phyloP scores from a whole-genome alignment of 2,113 vertebrate genomes.

The Motacilla tschutschensis region DNA sequence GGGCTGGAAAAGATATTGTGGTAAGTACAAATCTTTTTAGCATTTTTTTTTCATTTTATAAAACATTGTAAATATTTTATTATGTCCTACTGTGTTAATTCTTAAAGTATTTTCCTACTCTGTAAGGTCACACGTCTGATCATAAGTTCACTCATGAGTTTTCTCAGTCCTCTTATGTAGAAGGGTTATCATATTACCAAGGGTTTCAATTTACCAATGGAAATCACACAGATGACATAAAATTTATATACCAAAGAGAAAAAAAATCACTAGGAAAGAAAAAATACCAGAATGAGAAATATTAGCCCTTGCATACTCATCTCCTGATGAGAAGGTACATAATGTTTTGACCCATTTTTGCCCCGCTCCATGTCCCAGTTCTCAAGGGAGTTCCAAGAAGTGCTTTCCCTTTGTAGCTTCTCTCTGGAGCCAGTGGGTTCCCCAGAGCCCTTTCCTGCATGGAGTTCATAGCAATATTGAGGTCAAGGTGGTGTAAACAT shows the following conservation, averaged over 20 bases:
- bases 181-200: not conserved
- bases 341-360: not conserved
- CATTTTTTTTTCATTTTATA: not conserved
- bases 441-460: not conserved
- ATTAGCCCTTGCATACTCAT: not conserved
- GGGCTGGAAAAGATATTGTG: slow-evolving; percentile 94
- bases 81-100: slow-evolving; percentile 28
- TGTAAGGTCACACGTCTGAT: not conserved
- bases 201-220: not conserved
- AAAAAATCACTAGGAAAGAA: not conserved
- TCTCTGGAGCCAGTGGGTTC: not conserved
- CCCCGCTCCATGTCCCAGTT: not conserved
- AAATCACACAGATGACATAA: not conserved
- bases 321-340: not conserved
- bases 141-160: not conserved
- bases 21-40: slow-evolving; percentile 77
- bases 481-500: slow-evolving; percentile 19
- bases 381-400: not conserved
- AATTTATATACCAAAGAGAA: not conserved
- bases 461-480: not conserved
- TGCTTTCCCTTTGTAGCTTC: not conserved
- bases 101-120: not conserved
- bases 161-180: not conserved
- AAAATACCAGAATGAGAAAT: not conserved
- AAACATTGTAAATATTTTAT: slow-evolving; percentile 57